Evolutionary conservation across 2,113 vertebrate genomes (phyloP), one percentile per base, ranked within the genome.

Genomic region (Corvus moneduloides): DNA sequence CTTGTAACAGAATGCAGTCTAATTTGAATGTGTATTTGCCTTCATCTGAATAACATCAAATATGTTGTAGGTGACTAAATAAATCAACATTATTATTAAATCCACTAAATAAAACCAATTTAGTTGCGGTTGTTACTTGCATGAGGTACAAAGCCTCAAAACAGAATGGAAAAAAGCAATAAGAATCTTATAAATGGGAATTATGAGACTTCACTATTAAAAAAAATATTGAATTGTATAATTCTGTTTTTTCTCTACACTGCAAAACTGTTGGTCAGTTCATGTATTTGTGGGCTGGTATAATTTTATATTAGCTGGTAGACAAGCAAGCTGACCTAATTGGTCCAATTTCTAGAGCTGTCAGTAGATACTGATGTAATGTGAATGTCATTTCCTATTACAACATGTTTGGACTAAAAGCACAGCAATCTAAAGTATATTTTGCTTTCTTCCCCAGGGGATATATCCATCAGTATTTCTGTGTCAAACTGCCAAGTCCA

Each of bases 401-500:
- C 78, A 76, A 33, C 32, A 58, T 58, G 52, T 94, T 83, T 78
- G 52, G 93, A 88, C 61, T 94, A 89, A 96, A 96, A 90, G 93
- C 87, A 90, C 79, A 91, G 87, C 72, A 86, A 52, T 84, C 71
- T 80, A 74, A 92, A 89, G 73, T 93, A 43, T 87, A 91, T 91
- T 96, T 95, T 81, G n/a, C 84, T 87, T 96, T 96, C 68, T 97
- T 96, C 89, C 96, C 96, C 96, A 99, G 99, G 99, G 96, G 98
- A 99, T 87, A 96, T 99, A 90, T 99, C 99, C 83, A 96, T 99
- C 97, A 99, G 99, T 96, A 99, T 99, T 97, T 99, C 99, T 15
- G 99, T 99, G 84, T 99, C 99, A 94, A 99, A 99, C 97, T 98
- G 98, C 92, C 98, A 99, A 98, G 98, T 99, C 96, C 99, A 99